Evolutionary conservation across 2,797 vertebrate species (phyloP), one percentile per base, ranked within the genome.

Genomic region (Amblyopsis hoosieri): DNA sequence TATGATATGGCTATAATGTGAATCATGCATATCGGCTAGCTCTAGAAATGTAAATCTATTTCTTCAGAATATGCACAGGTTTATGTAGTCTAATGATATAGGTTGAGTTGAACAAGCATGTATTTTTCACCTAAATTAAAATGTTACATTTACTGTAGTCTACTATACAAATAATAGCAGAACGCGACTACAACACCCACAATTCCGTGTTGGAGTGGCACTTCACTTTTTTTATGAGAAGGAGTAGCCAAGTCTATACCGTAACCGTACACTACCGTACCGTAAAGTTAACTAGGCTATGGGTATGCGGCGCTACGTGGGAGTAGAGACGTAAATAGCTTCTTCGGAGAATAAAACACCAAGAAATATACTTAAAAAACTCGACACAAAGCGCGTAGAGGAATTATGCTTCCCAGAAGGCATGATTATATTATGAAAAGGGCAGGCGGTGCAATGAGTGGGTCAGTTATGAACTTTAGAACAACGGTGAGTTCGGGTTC

Each of bases 391-490:
- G 12, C 7, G 15, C 47, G 48, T 12, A 47, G 37, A 7, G 13
- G 5, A 2, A 66, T 4, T 0, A 94, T 93, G 92, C 67, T 80
- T 57, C 78, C 84, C 13, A 79, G 83, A 45, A 82, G 80, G 68
- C 79, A 81, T 69, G 88, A 91, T 19, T 62, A 62, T 67, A 82
- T 56, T 12, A 6, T 48, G 50, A 88, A 84, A 1, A 53, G 81
- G 60, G 19, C 55, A 69, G 82, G 73, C 31, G 85, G 65, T 5
- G 61, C 62, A 2, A 78, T 83, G 4, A 79, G 76, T 69, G 60
- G 76, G 45, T 69, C 88, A 9, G 66, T 88, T 0, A 31, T 79
- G 1, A 81, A 76, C 81, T 86, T 89, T 3, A 76, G 87, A 68
- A 65, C 76, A 1, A 42, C 85, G 2, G 72, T 74, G 29, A 86